Conservation (phyloP, 2,888 invertebrate genomes). For the Pimpla rufipes region DNA sequence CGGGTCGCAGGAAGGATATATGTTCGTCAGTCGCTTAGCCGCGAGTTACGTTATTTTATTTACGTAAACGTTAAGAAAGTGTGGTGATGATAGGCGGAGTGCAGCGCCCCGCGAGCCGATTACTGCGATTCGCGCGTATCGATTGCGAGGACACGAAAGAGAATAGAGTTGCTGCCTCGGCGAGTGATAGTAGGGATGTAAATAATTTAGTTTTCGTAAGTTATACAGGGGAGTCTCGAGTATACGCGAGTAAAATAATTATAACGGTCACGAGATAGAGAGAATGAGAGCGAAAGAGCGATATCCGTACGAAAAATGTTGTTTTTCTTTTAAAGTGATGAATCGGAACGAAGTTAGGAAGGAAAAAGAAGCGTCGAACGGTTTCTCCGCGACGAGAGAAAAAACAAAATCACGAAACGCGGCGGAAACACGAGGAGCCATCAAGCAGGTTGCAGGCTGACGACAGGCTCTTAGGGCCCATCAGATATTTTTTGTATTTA, state of each 20-base stretch:
- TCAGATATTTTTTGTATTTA: conserved; percentile 53
- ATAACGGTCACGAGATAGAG: conserved; percentile 5
- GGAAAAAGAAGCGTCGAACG: neutral
- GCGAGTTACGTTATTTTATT: conserved; percentile 42
- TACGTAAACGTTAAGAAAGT: conserved; percentile 29
- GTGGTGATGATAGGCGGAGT: conserved; percentile 1
- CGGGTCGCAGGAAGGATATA: conserved; percentile 43
- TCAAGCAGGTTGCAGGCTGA: conserved; percentile 37
- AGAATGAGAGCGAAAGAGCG: neutral
- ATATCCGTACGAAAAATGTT: conserved; percentile 31
- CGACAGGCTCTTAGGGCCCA: conserved; percentile 35
- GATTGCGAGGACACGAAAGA: conserved; percentile 15
- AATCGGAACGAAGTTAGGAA: conserved; percentile 1
- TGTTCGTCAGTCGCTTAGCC: conserved; percentile 26
- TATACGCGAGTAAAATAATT: conserved; percentile 24
- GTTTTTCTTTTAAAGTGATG: conserved; percentile 15
- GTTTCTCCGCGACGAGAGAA: conserved; percentile 47
- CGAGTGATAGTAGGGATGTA: conserved; percentile 66
- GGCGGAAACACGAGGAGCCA: neutral
- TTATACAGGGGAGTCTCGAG: conserved; percentile 52
- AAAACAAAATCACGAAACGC: neutral
- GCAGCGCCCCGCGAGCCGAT: neutral
- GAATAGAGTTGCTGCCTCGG: conserved; percentile 51
- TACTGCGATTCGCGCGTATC: conserved; percentile 21
- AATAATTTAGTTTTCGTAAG: conserved; percentile 59